Evolutionary conservation across 2,797 vertebrate genomes (phyloP).

Genomic region (Vipera latastei): DNA sequence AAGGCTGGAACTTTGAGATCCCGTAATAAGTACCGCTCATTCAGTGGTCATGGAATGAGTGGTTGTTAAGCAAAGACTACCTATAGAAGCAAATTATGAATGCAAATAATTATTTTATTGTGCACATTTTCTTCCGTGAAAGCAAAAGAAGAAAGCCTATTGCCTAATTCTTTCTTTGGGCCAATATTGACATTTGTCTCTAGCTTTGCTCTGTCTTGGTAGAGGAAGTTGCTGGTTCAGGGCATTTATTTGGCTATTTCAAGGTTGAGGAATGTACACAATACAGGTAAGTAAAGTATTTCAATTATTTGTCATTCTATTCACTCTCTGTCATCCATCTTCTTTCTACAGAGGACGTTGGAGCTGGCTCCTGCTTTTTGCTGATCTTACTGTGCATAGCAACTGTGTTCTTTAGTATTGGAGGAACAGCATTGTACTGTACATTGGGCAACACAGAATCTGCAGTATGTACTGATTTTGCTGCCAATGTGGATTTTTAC

Average conservation of each 20-base stretch:
- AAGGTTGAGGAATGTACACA: background rate
- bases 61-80: background rate
- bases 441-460: constrained; percentile 85
- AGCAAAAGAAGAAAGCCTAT: background rate
- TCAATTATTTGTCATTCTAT: constrained; percentile 7
- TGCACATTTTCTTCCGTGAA: background rate
- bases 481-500: constrained; percentile 88
- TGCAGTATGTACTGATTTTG: constrained; percentile 89
- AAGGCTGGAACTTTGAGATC: background rate
- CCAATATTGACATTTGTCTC: background rate
- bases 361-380: constrained; percentile 87
- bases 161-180: background rate
- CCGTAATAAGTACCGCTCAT: background rate
- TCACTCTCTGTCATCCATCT: constrained; percentile 29
- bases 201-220: background rate
- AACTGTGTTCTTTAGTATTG: constrained; percentile 91
- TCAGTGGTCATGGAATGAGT: background rate
- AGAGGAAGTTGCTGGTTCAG: background rate
- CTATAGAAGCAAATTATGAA: background rate
- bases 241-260: background rate
- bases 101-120: background rate
- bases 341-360: constrained; percentile 81
- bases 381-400: constrained; percentile 87
- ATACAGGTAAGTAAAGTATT: background rate
- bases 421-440: constrained; percentile 92